Evolutionary conservation across 2,113 vertebrate species (phyloP).

Genomic region (Saguinus midas): DNA sequence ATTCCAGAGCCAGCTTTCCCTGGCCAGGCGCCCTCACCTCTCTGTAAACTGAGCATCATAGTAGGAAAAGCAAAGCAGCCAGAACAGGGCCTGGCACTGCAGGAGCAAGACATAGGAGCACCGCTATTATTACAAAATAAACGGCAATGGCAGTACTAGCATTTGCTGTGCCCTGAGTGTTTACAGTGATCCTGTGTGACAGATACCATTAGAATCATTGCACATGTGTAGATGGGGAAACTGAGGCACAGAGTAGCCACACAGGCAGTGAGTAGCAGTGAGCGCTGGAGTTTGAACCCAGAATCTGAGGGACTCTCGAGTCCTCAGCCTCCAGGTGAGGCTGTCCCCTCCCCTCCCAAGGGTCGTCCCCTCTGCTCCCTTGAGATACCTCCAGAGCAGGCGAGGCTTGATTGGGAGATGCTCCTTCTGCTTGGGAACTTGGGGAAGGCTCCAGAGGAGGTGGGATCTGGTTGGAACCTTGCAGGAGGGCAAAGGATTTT

Average conservation of each 20-base stretch:
- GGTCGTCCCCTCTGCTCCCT: too few relatives aligned
- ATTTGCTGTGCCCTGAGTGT: background rate
- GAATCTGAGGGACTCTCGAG: background rate
- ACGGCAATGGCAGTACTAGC: accelerated
- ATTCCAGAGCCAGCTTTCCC: too few relatives aligned
- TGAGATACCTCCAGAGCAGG: background rate
- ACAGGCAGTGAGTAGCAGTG: background rate
- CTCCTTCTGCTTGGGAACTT: background rate
- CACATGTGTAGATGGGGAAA: background rate
- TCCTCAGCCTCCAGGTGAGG: background rate
- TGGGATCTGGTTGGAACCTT: background rate
- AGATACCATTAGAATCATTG: background rate
- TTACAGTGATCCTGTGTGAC: background rate
- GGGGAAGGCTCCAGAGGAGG: background rate
- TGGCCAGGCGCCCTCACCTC: background rate
- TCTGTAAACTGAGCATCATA: background rate
- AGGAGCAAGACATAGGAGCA: accelerated
- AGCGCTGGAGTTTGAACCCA: background rate
- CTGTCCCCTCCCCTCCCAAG: too few relatives aligned
- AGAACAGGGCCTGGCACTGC: background rate
- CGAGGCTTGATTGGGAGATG: background rate
- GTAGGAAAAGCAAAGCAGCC: background rate
- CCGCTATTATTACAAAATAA: too few relatives aligned
- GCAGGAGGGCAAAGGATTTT: background rate
- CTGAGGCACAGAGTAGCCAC: background rate